These are phyloP conservation scores for Potamarius usumacintae DNA, from an alignment of 2,113 vertebrate genomes.

Conservation along the genomic window DNA sequence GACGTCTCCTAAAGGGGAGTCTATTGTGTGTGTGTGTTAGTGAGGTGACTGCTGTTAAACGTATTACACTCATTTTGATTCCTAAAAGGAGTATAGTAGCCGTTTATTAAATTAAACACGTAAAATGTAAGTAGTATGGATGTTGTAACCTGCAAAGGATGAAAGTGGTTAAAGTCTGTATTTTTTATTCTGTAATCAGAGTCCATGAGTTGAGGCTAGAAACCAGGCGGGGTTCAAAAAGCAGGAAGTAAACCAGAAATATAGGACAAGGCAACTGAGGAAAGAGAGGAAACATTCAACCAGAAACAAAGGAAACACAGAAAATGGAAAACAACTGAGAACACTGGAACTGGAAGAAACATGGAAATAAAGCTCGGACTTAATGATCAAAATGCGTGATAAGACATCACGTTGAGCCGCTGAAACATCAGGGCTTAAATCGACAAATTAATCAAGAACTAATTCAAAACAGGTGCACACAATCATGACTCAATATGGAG, in stretches of 20 bases:
- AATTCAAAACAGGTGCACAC: not conserved
- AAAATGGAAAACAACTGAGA: not conserved
- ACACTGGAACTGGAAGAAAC: not conserved
- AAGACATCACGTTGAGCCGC: not conserved
- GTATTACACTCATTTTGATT: not conserved
- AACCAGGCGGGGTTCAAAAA: not conserved
- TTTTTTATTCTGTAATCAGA: not conserved
- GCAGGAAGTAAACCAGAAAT: not conserved
- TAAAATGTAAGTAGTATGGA: not conserved
- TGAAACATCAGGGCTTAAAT: not conserved
- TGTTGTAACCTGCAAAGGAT: not conserved
- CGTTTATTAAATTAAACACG: not conserved
- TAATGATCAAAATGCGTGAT: not conserved
- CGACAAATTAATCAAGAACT: not conserved
- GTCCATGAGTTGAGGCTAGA: not conserved
- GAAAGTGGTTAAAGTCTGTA: not conserved
- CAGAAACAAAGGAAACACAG: not conserved
- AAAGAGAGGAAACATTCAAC: not conserved
- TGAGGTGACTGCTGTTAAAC: not conserved
- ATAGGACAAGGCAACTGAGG: not conserved
- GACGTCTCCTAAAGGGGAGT: not conserved
- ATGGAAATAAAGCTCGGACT: not conserved
- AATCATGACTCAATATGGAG: not conserved
- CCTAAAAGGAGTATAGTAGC: not conserved
- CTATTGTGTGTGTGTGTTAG: not conserved